These are phyloP conservation scores for Mamestra configurata DNA, from an alignment of 1,140 invertebrate species.

Conservation along the genomic window DNA sequence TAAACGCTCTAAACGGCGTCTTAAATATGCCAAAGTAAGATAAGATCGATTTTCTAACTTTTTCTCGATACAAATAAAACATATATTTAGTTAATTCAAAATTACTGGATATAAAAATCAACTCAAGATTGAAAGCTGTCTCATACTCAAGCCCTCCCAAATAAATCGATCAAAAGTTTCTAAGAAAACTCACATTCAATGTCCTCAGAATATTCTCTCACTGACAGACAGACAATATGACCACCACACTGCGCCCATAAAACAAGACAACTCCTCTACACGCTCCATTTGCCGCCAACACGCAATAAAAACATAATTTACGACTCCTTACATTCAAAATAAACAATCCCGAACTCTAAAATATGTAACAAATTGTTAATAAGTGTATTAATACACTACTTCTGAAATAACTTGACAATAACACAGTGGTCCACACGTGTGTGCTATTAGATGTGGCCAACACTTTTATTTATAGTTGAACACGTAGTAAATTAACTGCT, in stretches of 20 bases:
- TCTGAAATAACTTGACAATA: conserved; percentile 82
- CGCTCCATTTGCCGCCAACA: conserved; percentile 46
- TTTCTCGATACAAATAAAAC: too few relatives aligned
- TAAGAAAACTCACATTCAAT: background rate
- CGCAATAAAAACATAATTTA: conserved; percentile 50
- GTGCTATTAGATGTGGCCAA: conserved; percentile 69
- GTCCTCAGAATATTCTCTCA: background rate
- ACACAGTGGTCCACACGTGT: conserved; percentile 73
- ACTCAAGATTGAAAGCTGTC: too few relatives aligned
- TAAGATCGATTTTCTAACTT: too few relatives aligned
- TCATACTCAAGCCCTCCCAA: background rate
- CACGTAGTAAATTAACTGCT: conserved; percentile 72
- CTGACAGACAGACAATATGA: background rate
- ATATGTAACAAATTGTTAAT: conserved; percentile 71
- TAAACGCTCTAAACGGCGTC: too few relatives aligned
- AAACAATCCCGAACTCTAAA: conserved; percentile 64
- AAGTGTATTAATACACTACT: conserved; percentile 74
- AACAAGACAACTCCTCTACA: conserved; percentile 32
- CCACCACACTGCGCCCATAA: conserved; percentile 21
- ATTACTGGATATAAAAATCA: too few relatives aligned
- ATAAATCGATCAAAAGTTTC: background rate
- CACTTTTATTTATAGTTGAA: conserved; percentile 75
- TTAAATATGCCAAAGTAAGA: too few relatives aligned
- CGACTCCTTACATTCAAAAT: conserved; percentile 55
- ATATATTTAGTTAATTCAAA: too few relatives aligned